Evolutionary conservation across 1,140 invertebrate genomes (phyloP), one percentile per base, ranked within the genome.

Genomic region (Hirudo medicinalis): DNA sequence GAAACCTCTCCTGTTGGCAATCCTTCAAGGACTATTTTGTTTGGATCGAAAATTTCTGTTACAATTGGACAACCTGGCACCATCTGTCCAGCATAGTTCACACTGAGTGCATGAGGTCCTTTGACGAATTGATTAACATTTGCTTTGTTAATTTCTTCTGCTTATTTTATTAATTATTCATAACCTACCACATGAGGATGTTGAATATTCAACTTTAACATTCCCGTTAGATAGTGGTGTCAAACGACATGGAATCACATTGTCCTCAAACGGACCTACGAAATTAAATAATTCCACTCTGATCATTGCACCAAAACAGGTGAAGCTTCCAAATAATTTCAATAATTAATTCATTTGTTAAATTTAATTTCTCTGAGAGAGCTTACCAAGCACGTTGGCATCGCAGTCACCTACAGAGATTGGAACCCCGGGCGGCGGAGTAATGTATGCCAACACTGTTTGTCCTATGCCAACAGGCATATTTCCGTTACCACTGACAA

Each of bases 11-110:
- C 75, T 54, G 77, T 75, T 55, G 77, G 78, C 53, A 82, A 77
- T 27, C 79, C 81, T 73, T 85, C 80, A 22, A 87, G 76, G n/a
- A 78, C 75, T 57, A 87, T 85, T 84, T 89, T 90, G 74, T 86
- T 87, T 17, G 92, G 87, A 83, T 99, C 94, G 79, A 92, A 96
- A 0, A 93, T 90, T 81, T 97, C 91, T 77, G 94, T 96, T 72
- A 87, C 89, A 82, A 94, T 98, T 22, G 96, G 96, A 75, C 93
- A 96, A 25, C 94, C 94, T 20, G 88, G 85, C 27, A 99, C 87
- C 22, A 90, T 88, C 78, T 93, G 91, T 0, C 92, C 90, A 74
- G 90, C 88, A 81, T 94, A 94, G 20, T 94, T 84, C 2, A 98
- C 93, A 80, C 97, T 89, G 73, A 91, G 87, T 75, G 87, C 87